Evolutionary conservation across 2,113 vertebrate species (phyloP).

Genomic region (Strix aluco): DNA sequence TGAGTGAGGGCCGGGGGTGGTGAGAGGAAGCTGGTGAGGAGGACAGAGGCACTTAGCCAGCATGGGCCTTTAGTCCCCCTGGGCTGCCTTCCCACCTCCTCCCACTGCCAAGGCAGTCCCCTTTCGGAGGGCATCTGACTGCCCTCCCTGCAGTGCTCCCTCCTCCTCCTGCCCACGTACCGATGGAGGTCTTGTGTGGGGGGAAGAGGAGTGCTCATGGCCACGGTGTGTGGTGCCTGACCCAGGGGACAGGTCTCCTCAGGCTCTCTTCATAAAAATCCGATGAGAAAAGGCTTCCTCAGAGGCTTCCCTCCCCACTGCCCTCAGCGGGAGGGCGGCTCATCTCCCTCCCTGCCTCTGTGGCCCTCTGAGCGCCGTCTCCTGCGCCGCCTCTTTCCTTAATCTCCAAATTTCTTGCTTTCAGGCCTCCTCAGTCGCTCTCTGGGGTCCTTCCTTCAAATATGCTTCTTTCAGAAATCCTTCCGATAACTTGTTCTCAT

Average conservation of each 20-base stretch:
- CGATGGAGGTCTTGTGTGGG: fast-evolving
- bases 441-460: neutral
- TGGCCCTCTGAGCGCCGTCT: neutral
- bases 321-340: fast-evolving
- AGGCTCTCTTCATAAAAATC: neutral
- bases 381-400: neutral
- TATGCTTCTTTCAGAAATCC: neutral
- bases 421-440: neutral
- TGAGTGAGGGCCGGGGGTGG: fast-evolving
- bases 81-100: neutral
- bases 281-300: neutral
- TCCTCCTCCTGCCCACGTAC: neutral
- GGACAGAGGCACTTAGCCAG: neutral
- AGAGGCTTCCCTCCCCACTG: neutral
- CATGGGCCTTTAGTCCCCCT: neutral
- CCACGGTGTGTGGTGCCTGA: neutral
- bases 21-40: neutral
- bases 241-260: fast-evolving
- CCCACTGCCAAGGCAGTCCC: neutral
- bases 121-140: fast-evolving
- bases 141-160: fast-evolving
- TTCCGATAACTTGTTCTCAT: slow-evolving; percentile 13
- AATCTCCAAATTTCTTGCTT: neutral
- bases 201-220: neutral
- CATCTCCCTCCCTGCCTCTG: neutral